Evolutionary conservation across 2,797 vertebrate species (phyloP).

Genomic region (Psittacula derbiana): DNA sequence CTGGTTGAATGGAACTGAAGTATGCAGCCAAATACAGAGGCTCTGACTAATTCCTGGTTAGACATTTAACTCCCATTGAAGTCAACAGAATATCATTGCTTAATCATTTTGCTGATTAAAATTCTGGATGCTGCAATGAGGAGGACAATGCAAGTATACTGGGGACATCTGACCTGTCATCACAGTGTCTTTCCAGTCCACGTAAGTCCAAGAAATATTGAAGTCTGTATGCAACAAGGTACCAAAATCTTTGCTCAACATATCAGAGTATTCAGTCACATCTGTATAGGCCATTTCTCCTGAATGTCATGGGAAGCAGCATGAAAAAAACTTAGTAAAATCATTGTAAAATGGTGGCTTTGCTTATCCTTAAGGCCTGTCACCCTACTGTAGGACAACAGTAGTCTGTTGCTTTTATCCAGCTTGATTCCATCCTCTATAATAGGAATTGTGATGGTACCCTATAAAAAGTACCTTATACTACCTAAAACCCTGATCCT

Average conservation of each 20-base stretch:
- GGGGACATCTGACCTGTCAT: background rate
- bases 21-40: background rate
- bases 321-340: background rate
- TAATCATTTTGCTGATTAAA: background rate
- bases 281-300: background rate
- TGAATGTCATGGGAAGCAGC: background rate
- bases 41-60: background rate
- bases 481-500: background rate
- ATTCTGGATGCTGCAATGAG: background rate
- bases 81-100: background rate
- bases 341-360: background rate
- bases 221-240: background rate
- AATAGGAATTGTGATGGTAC: background rate
- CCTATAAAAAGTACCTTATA: background rate
- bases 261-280: background rate
- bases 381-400: background rate
- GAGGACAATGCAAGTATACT: background rate
- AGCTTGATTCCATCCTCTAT: background rate
- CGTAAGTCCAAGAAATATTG: background rate
- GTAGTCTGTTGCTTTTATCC: background rate
- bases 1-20: background rate
- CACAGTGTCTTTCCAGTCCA: background rate
- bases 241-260: background rate
- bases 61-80: background rate
- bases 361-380: background rate